Conservation (phyloP, 1,140 invertebrate species). For the Penaeus japonicus region DNA sequence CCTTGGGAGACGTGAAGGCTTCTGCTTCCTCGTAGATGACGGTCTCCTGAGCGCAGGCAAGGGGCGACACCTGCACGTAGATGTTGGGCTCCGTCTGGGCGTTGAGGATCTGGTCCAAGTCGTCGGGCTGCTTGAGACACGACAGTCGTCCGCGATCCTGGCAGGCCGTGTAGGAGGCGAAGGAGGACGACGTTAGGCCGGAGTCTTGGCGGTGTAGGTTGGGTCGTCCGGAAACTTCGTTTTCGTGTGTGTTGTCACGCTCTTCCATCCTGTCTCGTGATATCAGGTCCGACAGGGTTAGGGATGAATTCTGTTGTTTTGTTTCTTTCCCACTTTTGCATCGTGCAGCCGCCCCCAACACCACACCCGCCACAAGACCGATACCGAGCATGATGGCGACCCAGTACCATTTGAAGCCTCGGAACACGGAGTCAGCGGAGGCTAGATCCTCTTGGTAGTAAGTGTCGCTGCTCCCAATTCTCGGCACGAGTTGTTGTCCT, state of each 20-base stretch:
- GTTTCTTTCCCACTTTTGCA: neutral
- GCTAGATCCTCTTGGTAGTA: neutral
- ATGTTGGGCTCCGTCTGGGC: neutral
- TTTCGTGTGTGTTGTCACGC: neutral
- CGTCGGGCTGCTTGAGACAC: neutral
- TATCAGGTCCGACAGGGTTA: conserved; percentile 24
- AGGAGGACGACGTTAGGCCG: conserved; percentile 37
- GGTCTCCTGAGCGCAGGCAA: neutral
- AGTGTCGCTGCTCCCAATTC: too few species aligned
- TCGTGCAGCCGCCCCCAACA: conserved; percentile 27
- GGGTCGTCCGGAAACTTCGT: neutral
- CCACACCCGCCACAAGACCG: conserved; percentile 20
- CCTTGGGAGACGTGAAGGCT: neutral
- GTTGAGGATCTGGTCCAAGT: neutral
- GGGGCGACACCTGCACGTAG: neutral
- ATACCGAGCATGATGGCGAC: conserved; percentile 15
- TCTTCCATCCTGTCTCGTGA: conserved; percentile 6
- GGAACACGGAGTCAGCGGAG: neutral
- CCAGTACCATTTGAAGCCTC: conserved; percentile 36
- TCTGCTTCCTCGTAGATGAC: conserved; percentile 26
- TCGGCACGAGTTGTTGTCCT: neutral
- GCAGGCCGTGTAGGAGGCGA: conserved; percentile 29
- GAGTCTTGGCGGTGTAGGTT: conserved; percentile 32
- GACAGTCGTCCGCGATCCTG: neutral
- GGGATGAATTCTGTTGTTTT: neutral